A percentile compares a stretch with the other conserved stretches of the same genome.
These are phyloP conservation scores for Sparidentex hasta DNA, from an alignment of 2,797 vertebrate genomes.

Conservation along the genomic window DNA sequence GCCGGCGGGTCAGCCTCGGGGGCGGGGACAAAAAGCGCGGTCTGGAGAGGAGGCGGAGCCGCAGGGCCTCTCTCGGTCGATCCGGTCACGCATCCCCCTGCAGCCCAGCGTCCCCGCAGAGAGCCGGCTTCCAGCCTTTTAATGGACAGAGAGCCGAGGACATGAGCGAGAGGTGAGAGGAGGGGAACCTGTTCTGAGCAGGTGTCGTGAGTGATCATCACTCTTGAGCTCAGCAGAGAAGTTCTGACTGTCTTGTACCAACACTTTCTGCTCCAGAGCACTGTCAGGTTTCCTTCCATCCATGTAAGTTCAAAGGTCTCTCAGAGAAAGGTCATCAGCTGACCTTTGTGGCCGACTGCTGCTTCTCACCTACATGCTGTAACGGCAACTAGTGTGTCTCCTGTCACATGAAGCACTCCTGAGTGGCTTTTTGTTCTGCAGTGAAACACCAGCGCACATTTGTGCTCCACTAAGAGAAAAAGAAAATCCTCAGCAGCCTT, in stretches of 20 bases:
- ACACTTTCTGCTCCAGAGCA: conserved; percentile 73
- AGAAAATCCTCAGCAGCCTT: conserved; percentile 8
- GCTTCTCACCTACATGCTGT: conserved; percentile 54
- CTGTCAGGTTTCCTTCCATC: conserved; percentile 76
- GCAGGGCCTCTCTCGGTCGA: conserved; percentile 90
- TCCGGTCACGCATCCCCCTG: conserved; percentile 88
- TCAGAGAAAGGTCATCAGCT: conserved; percentile 19
- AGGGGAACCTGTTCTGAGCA: neutral
- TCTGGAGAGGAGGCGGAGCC: conserved; percentile 92
- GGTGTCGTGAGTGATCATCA: neutral
- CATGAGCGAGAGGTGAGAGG: conserved; percentile 90
- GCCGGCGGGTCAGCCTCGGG: conserved; percentile 87
- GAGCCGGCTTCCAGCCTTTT: conserved; percentile 79
- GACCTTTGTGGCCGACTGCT: conserved; percentile 39
- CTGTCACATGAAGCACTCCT: conserved; percentile 34
- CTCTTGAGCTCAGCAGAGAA: neutral
- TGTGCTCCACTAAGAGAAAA: conserved; percentile 33
- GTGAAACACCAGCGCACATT: conserved; percentile 31
- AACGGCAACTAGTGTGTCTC: conserved; percentile 54
- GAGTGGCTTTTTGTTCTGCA: conserved; percentile 23
- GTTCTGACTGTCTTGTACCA: conserved; percentile 52
- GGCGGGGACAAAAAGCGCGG: conserved; percentile 84
- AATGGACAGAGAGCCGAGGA: conserved; percentile 82
- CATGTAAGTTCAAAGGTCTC: conserved; percentile 78
- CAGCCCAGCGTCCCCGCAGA: conserved; percentile 76